These are phyloP conservation scores for Dryococelus australis DNA, from an alignment of 2,888 invertebrate genomes.

Conservation along the genomic window DNA sequence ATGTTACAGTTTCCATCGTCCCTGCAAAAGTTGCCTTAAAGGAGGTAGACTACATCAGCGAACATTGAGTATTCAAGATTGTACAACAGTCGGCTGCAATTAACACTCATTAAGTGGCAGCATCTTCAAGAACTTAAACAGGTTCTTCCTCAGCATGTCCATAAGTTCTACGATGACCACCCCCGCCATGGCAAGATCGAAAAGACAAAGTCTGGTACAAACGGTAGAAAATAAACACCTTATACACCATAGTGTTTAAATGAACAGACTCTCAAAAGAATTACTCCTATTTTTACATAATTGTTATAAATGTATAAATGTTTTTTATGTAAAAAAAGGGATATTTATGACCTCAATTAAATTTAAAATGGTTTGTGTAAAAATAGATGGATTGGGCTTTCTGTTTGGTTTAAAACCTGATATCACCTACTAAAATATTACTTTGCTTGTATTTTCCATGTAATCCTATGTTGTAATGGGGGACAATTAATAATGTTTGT, in stretches of 20 bases:
- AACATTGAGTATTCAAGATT: background rate
- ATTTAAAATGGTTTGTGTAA: too few species aligned
- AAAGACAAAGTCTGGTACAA: background rate
- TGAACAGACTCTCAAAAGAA: background rate
- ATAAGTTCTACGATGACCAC: background rate
- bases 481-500: too few species aligned
- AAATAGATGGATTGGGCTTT: too few species aligned
- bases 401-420: too few species aligned
- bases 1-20: background rate
- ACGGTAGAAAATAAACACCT: background rate
- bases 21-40: background rate
- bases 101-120: conserved; percentile 19
- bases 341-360: too few species aligned
- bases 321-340: too few species aligned
- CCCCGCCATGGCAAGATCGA: background rate
- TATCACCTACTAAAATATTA: too few species aligned
- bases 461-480: too few species aligned
- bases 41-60: background rate
- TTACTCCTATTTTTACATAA: too few species aligned
- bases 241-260: background rate
- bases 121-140: conserved; percentile 20
- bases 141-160: conserved; percentile 6
- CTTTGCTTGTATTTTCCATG: too few species aligned
- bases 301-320: too few species aligned
- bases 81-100: background rate